Conservation (phyloP, 2,797 vertebrate genomes). For the Dermochelys coriacea region DNA sequence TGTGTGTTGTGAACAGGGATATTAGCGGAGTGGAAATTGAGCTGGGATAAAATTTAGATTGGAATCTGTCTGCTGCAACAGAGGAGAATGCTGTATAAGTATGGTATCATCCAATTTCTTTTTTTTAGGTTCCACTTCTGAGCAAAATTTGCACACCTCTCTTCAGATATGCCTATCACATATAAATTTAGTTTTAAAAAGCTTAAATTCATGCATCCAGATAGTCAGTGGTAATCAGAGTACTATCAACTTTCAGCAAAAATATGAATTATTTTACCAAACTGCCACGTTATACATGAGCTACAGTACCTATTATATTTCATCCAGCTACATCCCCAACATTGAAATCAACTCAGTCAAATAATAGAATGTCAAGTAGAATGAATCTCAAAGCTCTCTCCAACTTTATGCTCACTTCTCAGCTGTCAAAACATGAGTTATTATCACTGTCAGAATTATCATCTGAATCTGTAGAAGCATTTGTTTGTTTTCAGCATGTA, state of each 20-base stretch:
- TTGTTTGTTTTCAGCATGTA: neutral
- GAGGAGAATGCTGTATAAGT: neutral
- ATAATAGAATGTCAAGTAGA: neutral
- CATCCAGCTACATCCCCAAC: neutral
- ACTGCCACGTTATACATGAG: neutral
- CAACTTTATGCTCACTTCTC: constrained; percentile 7
- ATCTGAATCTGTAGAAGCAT: neutral
- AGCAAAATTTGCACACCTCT: neutral
- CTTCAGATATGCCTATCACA: neutral
- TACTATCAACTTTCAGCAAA: neutral
- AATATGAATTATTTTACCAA: neutral
- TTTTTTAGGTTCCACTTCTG: neutral
- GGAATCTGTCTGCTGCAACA: neutral
- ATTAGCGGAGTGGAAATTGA: neutral
- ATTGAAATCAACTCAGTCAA: constrained; percentile 20
- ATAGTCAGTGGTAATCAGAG: neutral
- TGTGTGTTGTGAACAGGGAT: neutral
- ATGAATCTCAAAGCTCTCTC: constrained; percentile 25
- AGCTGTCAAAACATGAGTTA: constrained; percentile 39
- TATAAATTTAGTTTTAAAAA: neutral
- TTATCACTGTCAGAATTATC: constrained; percentile 16
- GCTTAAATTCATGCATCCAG: neutral
- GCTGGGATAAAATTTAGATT: neutral
- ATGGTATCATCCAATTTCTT: neutral
- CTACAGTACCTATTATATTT: neutral